Evolutionary conservation across 2,113 vertebrate species (phyloP).

Genomic region (Lathamus discolor): DNA sequence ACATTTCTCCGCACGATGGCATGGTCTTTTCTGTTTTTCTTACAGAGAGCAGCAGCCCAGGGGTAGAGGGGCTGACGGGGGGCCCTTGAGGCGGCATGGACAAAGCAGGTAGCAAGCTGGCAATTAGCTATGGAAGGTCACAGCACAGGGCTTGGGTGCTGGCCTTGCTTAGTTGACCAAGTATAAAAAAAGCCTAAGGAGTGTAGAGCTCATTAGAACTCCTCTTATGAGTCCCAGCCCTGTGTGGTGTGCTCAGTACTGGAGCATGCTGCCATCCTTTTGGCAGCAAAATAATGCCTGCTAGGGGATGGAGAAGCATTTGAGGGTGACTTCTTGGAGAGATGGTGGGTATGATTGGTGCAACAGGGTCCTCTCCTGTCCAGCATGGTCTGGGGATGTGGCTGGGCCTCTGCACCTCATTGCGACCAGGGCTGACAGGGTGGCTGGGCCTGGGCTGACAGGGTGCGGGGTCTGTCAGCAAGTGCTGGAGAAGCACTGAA

Average conservation of each 20-base stretch:
- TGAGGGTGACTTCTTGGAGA: background rate
- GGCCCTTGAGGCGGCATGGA: fast-evolving
- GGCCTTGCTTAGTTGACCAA: background rate
- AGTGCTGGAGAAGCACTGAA: background rate
- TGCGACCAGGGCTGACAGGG: background rate
- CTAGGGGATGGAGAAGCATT: background rate
- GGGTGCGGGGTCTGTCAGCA: background rate
- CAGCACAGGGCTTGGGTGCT: background rate
- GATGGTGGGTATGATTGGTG: background rate
- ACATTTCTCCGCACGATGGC: background rate
- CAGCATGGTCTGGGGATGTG: fast-evolving
- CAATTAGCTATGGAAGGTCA: background rate
- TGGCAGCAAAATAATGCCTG: background rate
- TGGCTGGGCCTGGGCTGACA: background rate
- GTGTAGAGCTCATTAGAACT: fast-evolving
- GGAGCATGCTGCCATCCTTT: background rate
- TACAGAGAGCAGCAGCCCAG: too few species aligned
- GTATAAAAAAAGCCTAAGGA: background rate
- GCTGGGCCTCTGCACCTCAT: fast-evolving
- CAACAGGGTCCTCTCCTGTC: background rate
- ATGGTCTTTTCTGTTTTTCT: fast-evolving
- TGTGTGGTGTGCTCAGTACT: fast-evolving
- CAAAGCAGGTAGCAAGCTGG: fast-evolving
- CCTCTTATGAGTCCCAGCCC: background rate
- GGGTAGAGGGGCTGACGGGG: background rate